Conservation (phyloP, 23 tunicate species). For the Clavelina lepadiformis region DNA sequence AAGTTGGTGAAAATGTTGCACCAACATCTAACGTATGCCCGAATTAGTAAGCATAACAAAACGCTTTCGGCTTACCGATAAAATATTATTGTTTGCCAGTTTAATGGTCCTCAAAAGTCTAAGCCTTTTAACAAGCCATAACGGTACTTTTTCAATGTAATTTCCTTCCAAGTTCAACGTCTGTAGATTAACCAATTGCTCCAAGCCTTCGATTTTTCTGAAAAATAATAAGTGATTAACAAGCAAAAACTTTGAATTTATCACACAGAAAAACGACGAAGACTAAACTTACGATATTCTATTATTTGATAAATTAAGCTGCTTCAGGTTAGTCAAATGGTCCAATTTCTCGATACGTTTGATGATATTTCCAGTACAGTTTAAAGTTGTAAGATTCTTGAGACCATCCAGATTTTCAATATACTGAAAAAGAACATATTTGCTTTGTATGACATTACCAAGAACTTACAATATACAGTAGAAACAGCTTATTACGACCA, state of each 20-base stretch:
- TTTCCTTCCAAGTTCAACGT: constrained; percentile 68
- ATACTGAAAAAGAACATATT: constrained; percentile 47
- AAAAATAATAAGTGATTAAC: not conserved
- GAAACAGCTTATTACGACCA: too few species aligned
- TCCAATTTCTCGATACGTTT: constrained; percentile 72
- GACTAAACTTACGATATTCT: constrained; percentile 44
- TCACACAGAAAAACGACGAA: not conserved
- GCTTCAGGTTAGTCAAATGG: constrained; percentile 51
- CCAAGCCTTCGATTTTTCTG: constrained; percentile 90
- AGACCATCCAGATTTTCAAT: constrained; percentile 88
- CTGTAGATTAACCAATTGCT: constrained; percentile 68
- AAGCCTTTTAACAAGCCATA: constrained; percentile 82
- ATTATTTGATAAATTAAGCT: constrained; percentile 59
- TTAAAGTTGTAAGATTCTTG: constrained; percentile 48
- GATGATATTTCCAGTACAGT: constrained; percentile 61
- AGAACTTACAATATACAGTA: too few species aligned
- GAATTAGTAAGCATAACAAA: too few species aligned
- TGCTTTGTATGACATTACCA: not conserved
- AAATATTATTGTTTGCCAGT: constrained; percentile 69
- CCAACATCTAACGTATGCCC: too few species aligned
- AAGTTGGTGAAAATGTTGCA: too few species aligned
- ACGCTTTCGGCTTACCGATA: constrained; percentile 78
- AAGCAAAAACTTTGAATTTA: not conserved
- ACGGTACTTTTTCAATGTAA: constrained; percentile 65
- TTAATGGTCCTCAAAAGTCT: constrained; percentile 45